phyloP scores from a whole-genome alignment of 2,888 invertebrate genomes.

The Trichogramma dendrolimi region DNA sequence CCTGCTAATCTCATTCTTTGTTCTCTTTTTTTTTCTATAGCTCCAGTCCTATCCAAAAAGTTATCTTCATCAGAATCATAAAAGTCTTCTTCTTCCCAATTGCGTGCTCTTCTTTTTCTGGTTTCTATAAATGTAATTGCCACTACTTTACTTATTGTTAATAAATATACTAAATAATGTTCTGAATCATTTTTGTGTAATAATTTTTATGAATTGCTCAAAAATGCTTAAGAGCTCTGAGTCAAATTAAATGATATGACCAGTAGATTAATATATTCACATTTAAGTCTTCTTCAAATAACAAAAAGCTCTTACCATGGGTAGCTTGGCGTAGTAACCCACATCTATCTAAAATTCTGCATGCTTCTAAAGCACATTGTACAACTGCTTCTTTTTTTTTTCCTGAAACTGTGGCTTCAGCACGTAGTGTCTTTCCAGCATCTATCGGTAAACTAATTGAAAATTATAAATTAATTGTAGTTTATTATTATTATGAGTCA shows the following conservation, averaged over 20 bases:
- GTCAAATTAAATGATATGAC: slow-evolving; percentile 3
- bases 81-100: slow-evolving; percentile 84
- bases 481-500: slow-evolving; percentile 11
- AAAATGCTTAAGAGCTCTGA: slow-evolving; percentile 6
- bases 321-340: slow-evolving; percentile 81
- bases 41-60: slow-evolving; percentile 91
- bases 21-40: slow-evolving; percentile 80
- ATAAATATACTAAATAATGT: slow-evolving; percentile 5
- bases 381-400: slow-evolving; percentile 92
- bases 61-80: slow-evolving; percentile 95
- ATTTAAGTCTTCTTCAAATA: slow-evolving; percentile 8
- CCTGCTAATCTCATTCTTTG: slow-evolving; percentile 68
- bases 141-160: neutral
- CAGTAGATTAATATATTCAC: neutral
- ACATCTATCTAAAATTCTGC: slow-evolving; percentile 81
- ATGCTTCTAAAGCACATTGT: slow-evolving; percentile 93
- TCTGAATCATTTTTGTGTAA: slow-evolving; percentile 12
- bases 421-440: slow-evolving; percentile 70
- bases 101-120: slow-evolving; percentile 71
- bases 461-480: slow-evolving; percentile 23
- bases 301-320: slow-evolving; percentile 64
- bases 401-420: slow-evolving; percentile 82
- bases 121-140: slow-evolving; percentile 59
- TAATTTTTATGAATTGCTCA: slow-evolving; percentile 2
- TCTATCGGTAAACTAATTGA: slow-evolving; percentile 74